Evolutionary conservation across 2,888 invertebrate species (phyloP).

Genomic region (Campaea margaritaria): DNA sequence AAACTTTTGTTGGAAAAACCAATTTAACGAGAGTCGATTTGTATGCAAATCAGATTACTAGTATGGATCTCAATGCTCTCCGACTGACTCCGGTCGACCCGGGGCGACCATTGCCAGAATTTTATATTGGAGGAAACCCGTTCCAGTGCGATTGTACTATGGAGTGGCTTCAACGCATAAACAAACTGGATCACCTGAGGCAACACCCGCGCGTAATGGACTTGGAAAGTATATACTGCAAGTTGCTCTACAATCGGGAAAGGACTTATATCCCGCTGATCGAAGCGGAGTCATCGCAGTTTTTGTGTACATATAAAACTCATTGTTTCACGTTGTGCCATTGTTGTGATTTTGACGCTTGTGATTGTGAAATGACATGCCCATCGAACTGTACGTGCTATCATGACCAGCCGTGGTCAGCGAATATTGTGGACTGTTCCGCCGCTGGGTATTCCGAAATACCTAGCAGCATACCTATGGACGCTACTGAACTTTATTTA

Average conservation of each 20-base stretch:
- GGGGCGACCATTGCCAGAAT: conserved; percentile 92
- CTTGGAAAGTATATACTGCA: conserved; percentile 95
- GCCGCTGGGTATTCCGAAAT: conserved; percentile 91
- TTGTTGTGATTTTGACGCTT: conserved; percentile 98
- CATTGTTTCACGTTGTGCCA: conserved; percentile 98
- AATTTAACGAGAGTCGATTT: conserved; percentile 96
- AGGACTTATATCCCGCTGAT: conserved; percentile 93
- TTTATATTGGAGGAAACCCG: conserved; percentile 97
- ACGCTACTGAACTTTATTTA: conserved; percentile 96
- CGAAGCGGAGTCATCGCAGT: conserved; percentile 94
- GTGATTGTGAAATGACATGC: conserved; percentile 99
- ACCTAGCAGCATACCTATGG: conserved; percentile 96
- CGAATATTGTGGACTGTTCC: conserved; percentile 96
- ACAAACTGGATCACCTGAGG: conserved; percentile 91
- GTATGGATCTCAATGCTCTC: conserved; percentile 95
- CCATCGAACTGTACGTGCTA: conserved; percentile 97
- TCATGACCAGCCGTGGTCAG: conserved; percentile 97
- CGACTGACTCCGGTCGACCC: conserved; percentile 92
- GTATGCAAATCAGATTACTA: conserved; percentile 95
- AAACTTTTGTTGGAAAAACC: conserved; percentile 94
- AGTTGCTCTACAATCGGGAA: conserved; percentile 93
- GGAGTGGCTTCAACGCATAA: conserved; percentile 97
- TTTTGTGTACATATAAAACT: conserved; percentile 95
- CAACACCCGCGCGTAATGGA: conserved; percentile 97
- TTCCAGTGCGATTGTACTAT: conserved; percentile 98